A percentile compares a stretch with the other conserved stretches of the same genome.
Conservation (phyloP, 2,797 vertebrate species). For the Buphagus erythrorhynchus region DNA sequence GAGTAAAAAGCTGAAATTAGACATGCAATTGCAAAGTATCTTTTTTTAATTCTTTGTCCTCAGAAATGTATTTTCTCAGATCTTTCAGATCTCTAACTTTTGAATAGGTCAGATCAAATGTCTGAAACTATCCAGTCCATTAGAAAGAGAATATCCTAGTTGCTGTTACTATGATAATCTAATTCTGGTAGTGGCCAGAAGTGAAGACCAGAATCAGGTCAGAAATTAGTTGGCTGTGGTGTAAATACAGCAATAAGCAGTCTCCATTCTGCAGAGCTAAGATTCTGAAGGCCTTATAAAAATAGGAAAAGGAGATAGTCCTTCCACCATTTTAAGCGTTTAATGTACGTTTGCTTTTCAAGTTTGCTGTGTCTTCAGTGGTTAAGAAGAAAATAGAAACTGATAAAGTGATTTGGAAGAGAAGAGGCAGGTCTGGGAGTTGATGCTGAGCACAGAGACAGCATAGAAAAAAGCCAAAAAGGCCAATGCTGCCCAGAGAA, state of each 20-base stretch:
- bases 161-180: constrained; percentile 8
- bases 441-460: neutral
- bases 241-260: neutral
- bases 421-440: neutral
- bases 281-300: neutral
- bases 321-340: neutral
- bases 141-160: constrained; percentile 4
- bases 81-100: neutral
- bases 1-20: neutral
- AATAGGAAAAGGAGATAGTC: neutral
- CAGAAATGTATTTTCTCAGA: neutral
- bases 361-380: neutral
- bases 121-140: neutral
- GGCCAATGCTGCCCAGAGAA: neutral
- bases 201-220: neutral
- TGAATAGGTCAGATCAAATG: neutral
- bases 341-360: neutral
- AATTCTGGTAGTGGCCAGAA: neutral
- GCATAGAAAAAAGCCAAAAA: neutral
- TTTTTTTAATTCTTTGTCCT: neutral
- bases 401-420: neutral
- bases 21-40: neutral
- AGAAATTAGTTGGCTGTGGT: neutral
- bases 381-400: neutral
- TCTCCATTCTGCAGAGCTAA: neutral